A percentile compares a stretch with the other conserved stretches of the same genome.
phyloP scores from a whole-genome alignment of 2,888 invertebrate species.

The Saturnia pavonia region DNA sequence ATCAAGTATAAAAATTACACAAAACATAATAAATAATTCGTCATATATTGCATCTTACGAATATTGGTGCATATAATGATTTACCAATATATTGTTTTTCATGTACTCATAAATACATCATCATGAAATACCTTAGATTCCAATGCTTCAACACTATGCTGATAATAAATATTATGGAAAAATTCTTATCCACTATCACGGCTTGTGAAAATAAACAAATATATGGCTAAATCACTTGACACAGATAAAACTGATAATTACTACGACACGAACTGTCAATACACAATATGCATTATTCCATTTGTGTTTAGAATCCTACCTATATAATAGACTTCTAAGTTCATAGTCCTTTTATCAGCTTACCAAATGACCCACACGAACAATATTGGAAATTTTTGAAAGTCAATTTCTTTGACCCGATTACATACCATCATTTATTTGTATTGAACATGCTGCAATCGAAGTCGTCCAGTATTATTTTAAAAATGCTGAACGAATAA shows the following conservation, averaged over 20 bases:
- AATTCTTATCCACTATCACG: conserved; percentile 46
- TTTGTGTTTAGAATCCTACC: conserved; percentile 27
- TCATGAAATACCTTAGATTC: too few relatives aligned
- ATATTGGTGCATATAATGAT: too few relatives aligned
- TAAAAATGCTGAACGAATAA: conserved; percentile 4
- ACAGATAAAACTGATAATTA: conserved; percentile 38
- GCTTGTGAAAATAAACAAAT: conserved; percentile 43
- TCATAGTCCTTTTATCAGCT: conserved; percentile 8
- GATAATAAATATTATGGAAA: conserved; percentile 41
- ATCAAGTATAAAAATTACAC: too few relatives aligned
- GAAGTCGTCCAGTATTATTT: not conserved
- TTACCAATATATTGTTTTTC: too few relatives aligned
- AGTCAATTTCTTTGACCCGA: conserved; percentile 5
- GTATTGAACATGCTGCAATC: not conserved
- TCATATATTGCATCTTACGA: too few relatives aligned
- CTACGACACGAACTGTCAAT: conserved; percentile 26
- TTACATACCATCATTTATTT: conserved; percentile 8
- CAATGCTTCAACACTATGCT: conserved; percentile 6
- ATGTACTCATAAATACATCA: too few relatives aligned
- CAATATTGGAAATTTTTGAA: conserved; percentile 6
- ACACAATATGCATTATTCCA: not conserved
- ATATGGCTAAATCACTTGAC: conserved; percentile 38
- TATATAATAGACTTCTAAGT: conserved; percentile 20
- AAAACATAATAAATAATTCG: too few relatives aligned
- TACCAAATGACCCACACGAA: conserved; percentile 14